Conservation (phyloP, 2,888 invertebrate species). For the Entomobrya multifasciata region DNA sequence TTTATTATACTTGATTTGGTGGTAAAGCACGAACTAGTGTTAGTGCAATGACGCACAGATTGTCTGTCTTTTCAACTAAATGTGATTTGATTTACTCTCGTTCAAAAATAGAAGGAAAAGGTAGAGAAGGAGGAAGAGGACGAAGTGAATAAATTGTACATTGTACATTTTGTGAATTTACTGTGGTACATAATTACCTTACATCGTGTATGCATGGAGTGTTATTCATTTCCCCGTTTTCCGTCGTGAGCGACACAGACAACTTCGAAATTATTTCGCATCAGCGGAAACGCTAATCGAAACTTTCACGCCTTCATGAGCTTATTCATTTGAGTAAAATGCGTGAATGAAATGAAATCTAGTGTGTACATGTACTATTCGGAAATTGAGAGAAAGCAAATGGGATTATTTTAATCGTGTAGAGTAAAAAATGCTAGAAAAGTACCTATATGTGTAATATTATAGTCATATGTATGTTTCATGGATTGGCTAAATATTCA, state of each 20-base stretch:
- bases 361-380: conserved; percentile 6
- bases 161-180: background rate
- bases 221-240: conserved; percentile 34
- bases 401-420: conserved; percentile 40
- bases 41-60: conserved; percentile 25
- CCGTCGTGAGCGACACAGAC: conserved; percentile 23
- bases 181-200: conserved; percentile 27
- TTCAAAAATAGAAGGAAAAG: conserved; percentile 4
- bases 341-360: conserved; percentile 6
- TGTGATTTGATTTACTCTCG: conserved; percentile 43
- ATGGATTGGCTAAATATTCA: no score
- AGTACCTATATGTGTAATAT: background rate
- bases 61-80: conserved; percentile 18
- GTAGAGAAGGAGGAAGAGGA: background rate
- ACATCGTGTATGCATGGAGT: conserved; percentile 40
- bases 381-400: conserved; percentile 60
- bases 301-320: conserved; percentile 78
- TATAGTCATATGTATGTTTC: no score
- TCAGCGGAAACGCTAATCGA: conserved; percentile 79
- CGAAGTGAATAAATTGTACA: no score
- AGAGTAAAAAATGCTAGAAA: background rate
- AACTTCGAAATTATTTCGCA: conserved; percentile 78
- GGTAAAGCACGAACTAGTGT: conserved; percentile 42
- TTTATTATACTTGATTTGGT: conserved; percentile 42
- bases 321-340: conserved; percentile 73